Evolutionary conservation across 2,113 vertebrate species (phyloP).

Genomic region (Leucopternis melanops): DNA sequence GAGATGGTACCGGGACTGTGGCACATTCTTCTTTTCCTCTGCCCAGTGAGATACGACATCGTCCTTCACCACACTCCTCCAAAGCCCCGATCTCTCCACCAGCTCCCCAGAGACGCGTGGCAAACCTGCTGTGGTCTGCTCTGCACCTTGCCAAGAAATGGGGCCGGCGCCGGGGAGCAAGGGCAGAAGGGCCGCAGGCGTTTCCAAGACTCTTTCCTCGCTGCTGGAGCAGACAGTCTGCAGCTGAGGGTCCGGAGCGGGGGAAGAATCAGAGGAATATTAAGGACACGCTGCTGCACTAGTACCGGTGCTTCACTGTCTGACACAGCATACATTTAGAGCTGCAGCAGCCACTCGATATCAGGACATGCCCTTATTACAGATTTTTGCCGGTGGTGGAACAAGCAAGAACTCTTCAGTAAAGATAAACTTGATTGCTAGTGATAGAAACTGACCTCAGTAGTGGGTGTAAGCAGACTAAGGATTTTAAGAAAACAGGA

Average conservation of each 20-base stretch:
- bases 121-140: not conserved
- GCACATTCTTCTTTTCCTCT: not conserved
- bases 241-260: not conserved
- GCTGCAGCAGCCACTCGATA: fast-evolving
- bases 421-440: not conserved
- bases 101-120: fast-evolving
- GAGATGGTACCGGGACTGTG: not conserved
- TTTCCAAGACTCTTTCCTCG: not conserved
- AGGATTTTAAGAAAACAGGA: not conserved
- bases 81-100: not conserved
- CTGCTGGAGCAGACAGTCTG: not conserved
- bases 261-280: not conserved
- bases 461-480: not conserved
- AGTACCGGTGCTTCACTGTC: not conserved
- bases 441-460: not conserved
- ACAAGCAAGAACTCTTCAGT: not conserved
- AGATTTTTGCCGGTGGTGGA: not conserved
- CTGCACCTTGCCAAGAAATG: not conserved
- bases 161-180: fast-evolving
- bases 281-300: not conserved
- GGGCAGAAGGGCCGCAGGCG: not conserved
- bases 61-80: not conserved
- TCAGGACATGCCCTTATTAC: not conserved
- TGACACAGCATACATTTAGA: not conserved
- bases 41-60: not conserved